phyloP scores from a whole-genome alignment of 2,113 vertebrate genomes.

The Sceloporus tristichus region DNA sequence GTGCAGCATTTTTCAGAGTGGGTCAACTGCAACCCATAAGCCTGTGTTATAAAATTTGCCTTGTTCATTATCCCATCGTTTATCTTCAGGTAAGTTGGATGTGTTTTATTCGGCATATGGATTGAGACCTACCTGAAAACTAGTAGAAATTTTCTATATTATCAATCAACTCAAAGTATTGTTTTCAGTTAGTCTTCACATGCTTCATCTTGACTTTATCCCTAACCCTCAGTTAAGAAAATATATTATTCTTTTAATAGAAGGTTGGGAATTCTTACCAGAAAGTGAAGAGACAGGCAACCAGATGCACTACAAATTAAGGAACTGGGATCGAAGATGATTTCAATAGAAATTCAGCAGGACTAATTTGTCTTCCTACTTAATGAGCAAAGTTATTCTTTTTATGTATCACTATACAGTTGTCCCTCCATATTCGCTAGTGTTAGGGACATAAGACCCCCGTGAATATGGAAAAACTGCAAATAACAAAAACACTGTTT shows the following conservation, averaged over 20 bases:
- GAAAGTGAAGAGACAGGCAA: slow-evolving; percentile 11
- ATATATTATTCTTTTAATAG: slow-evolving; percentile 14
- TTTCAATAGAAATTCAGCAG: background rate
- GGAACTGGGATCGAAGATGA: background rate
- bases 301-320: slow-evolving; percentile 8
- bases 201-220: background rate
- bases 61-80: background rate
- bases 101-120: background rate
- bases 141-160: too few species aligned
- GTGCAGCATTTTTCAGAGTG: background rate
- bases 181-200: too few species aligned
- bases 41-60: background rate
- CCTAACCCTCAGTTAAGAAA: background rate
- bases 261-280: background rate
- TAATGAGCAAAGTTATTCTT: background rate
- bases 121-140: background rate
- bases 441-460: too few species aligned
- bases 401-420: background rate
- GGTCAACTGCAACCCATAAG: too few species aligned
- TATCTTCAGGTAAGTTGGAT: background rate
- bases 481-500: too few species aligned
- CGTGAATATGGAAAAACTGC: too few species aligned
- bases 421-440: too few species aligned
- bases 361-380: background rate
- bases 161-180: background rate